Conservation (phyloP, 2,113 vertebrate species). For the Periophthalmodon schlosseri region DNA sequence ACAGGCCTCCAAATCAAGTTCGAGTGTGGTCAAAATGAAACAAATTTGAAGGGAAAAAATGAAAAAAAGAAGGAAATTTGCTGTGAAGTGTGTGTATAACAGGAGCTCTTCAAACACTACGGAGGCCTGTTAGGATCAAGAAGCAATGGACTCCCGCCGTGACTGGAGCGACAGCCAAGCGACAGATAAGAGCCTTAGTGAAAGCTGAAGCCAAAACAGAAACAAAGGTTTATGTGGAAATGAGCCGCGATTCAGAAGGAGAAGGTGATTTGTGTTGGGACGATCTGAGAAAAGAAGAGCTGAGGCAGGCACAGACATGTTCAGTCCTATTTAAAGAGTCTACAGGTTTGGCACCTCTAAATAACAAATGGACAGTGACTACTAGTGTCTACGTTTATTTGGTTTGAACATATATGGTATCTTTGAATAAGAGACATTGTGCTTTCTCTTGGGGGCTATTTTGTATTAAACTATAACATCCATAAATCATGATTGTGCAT, state of each 20-base stretch:
- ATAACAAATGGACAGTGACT: too few relatives aligned
- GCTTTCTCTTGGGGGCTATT: too few relatives aligned
- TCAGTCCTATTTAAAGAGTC: background rate
- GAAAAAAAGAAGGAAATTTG: conserved; percentile 57
- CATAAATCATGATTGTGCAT: too few relatives aligned
- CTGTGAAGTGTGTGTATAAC: conserved; percentile 47
- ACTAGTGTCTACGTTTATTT: too few relatives aligned
- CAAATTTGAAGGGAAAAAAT: conserved; percentile 33
- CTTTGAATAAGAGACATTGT: too few relatives aligned
- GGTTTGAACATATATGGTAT: too few relatives aligned
- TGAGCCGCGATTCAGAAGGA: conserved; percentile 19
- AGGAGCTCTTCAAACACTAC: conserved; percentile 54
- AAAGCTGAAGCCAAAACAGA: conserved; percentile 47
- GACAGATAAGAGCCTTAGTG: conserved; percentile 39
- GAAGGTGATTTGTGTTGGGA: conserved; percentile 21
- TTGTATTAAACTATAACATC: too few relatives aligned
- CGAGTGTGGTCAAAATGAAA: conserved; percentile 68
- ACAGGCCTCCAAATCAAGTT: conserved; percentile 60
- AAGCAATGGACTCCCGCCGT: conserved; percentile 53
- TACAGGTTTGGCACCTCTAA: too few relatives aligned
- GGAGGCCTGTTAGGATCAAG: conserved; percentile 49
- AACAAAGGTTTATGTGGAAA: conserved; percentile 35
- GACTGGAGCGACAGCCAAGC: conserved; percentile 45
- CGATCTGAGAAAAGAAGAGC: background rate
- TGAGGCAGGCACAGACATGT: background rate